A percentile compares a stretch with the other conserved stretches of the same genome.
These are phyloP conservation scores for Drosophila bipectinata DNA, from an alignment of 1,140 invertebrate species.

Conservation along the genomic window DNA sequence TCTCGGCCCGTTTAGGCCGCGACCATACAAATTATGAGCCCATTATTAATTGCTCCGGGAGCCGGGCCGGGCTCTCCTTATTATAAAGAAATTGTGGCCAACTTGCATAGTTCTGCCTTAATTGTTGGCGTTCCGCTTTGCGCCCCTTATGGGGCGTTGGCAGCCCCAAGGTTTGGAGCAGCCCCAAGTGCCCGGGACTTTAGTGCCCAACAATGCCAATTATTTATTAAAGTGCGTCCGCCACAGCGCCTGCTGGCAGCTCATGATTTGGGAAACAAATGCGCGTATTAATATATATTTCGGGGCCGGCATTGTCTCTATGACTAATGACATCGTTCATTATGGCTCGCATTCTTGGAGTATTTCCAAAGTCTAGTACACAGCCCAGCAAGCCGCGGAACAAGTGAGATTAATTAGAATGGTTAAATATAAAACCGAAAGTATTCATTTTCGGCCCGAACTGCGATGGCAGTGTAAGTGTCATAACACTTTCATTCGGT, in stretches of 20 bases:
- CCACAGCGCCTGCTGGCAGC: background rate
- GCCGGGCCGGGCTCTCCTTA: constrained; percentile 33
- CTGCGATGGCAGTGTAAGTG: constrained; percentile 63
- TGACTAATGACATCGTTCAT: constrained; percentile 82
- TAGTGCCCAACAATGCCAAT: constrained; percentile 73
- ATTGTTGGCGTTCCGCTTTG: constrained; percentile 74
- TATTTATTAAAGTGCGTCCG: constrained; percentile 76
- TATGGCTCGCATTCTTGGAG: constrained; percentile 80
- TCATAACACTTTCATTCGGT: constrained; percentile 73
- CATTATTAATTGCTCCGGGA: constrained; percentile 73
- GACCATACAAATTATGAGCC: constrained; percentile 79
- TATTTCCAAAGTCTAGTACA: constrained; percentile 61
- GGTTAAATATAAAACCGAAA: background rate
- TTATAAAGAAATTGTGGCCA: constrained; percentile 75
- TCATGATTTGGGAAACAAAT: constrained; percentile 52
- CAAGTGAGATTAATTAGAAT: constrained; percentile 1
- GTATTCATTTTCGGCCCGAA: constrained; percentile 15
- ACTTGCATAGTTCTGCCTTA: constrained; percentile 71
- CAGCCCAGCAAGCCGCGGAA: constrained; percentile 34
- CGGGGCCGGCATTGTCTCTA: constrained; percentile 65
- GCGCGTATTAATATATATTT: constrained; percentile 55
- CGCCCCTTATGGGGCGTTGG: constrained; percentile 17
- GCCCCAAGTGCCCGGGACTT: constrained; percentile 55
- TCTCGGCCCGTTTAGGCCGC: constrained; percentile 55
- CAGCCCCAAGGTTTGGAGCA: constrained; percentile 19